phyloP scores from a whole-genome alignment of 30 jellyfish, hydroid and myxozoan genomes.

The Cassiopea andromeda region DNA sequence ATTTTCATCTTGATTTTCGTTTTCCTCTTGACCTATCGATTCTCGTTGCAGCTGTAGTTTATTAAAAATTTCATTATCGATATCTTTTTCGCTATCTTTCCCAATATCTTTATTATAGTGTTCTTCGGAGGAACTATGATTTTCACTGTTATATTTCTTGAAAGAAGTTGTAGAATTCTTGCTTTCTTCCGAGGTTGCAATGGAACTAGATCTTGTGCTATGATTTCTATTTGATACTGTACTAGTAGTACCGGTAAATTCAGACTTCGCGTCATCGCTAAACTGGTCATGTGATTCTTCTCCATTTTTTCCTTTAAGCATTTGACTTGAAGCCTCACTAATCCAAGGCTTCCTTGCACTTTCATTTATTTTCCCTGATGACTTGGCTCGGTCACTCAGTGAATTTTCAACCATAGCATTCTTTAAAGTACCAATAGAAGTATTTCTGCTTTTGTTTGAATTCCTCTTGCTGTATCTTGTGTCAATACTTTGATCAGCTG shows the following conservation, averaged over 20 bases:
- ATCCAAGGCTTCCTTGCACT: not conserved
- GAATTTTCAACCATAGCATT: not conserved
- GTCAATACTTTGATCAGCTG: not conserved
- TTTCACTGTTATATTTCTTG: not conserved
- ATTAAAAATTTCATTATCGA: conserved; percentile 50
- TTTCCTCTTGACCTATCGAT: conserved; percentile 42
- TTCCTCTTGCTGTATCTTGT: not conserved
- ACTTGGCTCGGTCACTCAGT: not conserved
- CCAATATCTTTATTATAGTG: not conserved
- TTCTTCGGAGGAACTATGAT: not conserved
- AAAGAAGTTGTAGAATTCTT: not conserved
- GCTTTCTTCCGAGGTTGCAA: not conserved
- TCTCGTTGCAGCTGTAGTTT: conserved; percentile 44
- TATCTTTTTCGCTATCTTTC: conserved; percentile 10
- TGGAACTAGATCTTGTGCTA: not conserved
- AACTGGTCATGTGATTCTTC: not conserved
- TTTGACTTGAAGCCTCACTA: not conserved
- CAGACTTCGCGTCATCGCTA: not conserved
- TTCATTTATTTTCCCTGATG: not conserved
- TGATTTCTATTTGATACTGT: not conserved
- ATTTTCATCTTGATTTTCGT: not conserved
- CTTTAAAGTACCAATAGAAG: not conserved
- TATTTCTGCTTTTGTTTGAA: not conserved
- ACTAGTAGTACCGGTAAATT: not conserved
- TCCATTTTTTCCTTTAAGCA: not conserved